Evolutionary conservation across 2,888 invertebrate genomes (phyloP).

Genomic region (Byasa hedistus): DNA sequence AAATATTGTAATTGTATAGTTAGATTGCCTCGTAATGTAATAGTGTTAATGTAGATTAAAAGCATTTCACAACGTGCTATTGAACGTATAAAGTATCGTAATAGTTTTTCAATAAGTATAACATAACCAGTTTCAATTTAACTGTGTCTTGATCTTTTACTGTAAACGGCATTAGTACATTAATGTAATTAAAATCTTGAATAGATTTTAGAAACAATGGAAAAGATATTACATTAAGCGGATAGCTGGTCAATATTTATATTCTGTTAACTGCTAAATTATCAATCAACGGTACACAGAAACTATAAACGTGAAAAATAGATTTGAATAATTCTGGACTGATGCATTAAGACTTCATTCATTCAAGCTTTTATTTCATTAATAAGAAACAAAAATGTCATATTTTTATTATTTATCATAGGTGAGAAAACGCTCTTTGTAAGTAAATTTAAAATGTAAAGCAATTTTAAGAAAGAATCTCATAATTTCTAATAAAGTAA

Average conservation of each 20-base stretch:
- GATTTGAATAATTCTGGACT: neutral
- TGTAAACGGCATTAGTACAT: constrained; percentile 17
- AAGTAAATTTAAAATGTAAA: too few relatives aligned
- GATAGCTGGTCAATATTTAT: neutral
- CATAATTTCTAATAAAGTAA: too few relatives aligned
- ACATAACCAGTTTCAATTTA: constrained; percentile 51
- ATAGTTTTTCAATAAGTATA: constrained; percentile 51
- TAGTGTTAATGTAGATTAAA: constrained; percentile 38
- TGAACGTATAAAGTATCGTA: neutral
- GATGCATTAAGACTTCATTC: neutral
- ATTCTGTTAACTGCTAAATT: neutral
- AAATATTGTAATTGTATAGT: constrained; percentile 55
- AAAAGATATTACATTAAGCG: constrained; percentile 3
- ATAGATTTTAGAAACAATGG: neutral
- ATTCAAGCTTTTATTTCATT: neutral
- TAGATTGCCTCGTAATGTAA: constrained; percentile 43
- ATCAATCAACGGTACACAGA: neutral
- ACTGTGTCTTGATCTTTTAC: constrained; percentile 32
- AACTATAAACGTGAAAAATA: neutral
- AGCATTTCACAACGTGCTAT: constrained; percentile 3
- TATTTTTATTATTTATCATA: too few relatives aligned
- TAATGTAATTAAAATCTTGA: constrained; percentile 13
- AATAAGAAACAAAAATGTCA: too few relatives aligned
- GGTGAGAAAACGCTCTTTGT: too few relatives aligned
- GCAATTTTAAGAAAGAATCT: too few relatives aligned